Evolutionary conservation across 2,113 vertebrate species (phyloP).

Genomic region (Aythya baeri): DNA sequence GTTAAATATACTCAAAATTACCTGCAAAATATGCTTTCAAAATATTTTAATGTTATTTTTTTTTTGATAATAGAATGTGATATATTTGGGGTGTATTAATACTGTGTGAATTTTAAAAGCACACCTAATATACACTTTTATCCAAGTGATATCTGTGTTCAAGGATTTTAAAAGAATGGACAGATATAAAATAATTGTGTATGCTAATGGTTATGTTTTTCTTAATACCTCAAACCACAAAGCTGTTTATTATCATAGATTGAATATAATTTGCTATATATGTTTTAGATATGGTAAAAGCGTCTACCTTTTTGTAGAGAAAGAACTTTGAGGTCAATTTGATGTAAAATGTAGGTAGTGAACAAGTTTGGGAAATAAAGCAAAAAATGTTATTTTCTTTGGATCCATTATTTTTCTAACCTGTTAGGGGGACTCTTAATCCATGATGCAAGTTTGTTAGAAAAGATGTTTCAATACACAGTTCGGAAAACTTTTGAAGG

Average conservation of each 20-base stretch:
- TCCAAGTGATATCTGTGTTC: not conserved
- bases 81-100: not conserved
- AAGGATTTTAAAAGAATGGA: not conserved
- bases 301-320: not conserved
- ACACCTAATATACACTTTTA: not conserved
- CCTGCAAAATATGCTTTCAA: not conserved
- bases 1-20: not conserved
- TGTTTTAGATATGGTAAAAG: not conserved
- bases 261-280: not conserved
- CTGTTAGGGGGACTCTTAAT: not conserved
- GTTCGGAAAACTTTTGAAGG: not conserved
- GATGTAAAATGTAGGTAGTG: rapidly evolving
- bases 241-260: not conserved
- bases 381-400: not conserved
- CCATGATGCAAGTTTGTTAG: not conserved
- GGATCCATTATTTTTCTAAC: not conserved
- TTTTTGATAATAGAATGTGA: not conserved
- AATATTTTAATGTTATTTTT: not conserved
- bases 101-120: not conserved
- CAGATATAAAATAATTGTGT: not conserved
- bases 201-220: not conserved
- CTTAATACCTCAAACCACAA: not conserved
- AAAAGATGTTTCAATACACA: not conserved
- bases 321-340: not conserved
- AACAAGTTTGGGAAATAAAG: not conserved